Evolutionary conservation across 2,888 invertebrate genomes (phyloP).

Genomic region (Villa cingulata): DNA sequence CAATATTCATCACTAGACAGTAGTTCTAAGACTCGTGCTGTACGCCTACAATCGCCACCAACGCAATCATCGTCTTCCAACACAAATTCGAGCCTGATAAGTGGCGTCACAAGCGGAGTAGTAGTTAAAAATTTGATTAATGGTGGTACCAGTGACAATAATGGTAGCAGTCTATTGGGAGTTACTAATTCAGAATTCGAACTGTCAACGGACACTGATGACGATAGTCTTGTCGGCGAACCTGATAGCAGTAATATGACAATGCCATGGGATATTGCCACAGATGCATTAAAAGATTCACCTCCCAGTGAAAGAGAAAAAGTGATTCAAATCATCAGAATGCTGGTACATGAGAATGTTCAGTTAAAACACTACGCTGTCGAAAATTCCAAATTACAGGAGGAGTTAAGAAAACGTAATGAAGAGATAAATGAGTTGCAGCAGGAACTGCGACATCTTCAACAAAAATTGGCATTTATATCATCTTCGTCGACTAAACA

Average conservation of each 20-base stretch:
- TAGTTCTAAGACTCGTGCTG: conserved; percentile 7
- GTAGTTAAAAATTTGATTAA: conserved; percentile 12
- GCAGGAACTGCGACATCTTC: conserved; percentile 28
- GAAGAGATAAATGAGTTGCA: conserved; percentile 30
- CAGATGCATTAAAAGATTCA: conserved; percentile 31
- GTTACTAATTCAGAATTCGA: conserved; percentile 47
- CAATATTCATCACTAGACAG: conserved; percentile 10
- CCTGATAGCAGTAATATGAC: conserved; percentile 34
- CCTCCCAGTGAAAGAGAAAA: conserved; percentile 31
- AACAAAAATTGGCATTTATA: conserved; percentile 21
- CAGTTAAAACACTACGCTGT: conserved; percentile 23
- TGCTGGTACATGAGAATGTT: conserved; percentile 31
- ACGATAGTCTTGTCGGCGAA: conserved; percentile 38
- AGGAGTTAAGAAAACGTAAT: conserved; percentile 29
- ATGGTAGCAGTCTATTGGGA: conserved; percentile 11
- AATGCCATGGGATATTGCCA: conserved; percentile 33
- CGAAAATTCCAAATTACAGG: conserved; percentile 28
- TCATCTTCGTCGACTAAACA: conserved; percentile 11
- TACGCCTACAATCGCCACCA: conserved; percentile 17
- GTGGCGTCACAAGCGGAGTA: conserved; percentile 7
- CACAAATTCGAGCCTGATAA: conserved; percentile 10
- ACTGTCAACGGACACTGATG: conserved; percentile 58
- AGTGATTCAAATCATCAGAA: conserved; percentile 27
- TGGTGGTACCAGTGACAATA: conserved; percentile 23
- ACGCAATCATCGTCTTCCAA: conserved; percentile 18